A percentile compares a stretch with the other conserved stretches of the same genome.
phyloP scores from a whole-genome alignment of 1,140 invertebrate species.

The Apis laboriosa region DNA sequence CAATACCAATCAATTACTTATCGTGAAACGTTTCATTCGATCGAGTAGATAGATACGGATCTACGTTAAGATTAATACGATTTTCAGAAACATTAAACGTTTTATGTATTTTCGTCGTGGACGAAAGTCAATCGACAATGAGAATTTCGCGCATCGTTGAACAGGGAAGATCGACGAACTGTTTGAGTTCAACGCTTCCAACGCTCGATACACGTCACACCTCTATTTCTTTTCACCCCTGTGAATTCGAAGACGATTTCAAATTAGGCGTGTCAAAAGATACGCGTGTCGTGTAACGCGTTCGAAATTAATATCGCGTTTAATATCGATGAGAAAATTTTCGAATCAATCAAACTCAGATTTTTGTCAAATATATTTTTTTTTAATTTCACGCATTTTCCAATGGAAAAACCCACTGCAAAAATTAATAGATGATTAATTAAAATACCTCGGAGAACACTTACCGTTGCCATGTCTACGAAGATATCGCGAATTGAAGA shows the following conservation, averaged over 20 bases:
- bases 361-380: too few relatives aligned
- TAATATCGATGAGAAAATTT: not conserved
- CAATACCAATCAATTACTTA: not conserved
- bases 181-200: not conserved
- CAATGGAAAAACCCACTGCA: not conserved
- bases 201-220: slow-evolving; percentile 21
- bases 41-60: not conserved
- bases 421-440: not conserved
- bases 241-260: not conserved
- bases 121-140: not conserved
- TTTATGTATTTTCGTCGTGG: not conserved
- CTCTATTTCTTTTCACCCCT: slow-evolving; percentile 20
- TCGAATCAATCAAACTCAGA: too few relatives aligned
- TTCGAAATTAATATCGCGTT: not conserved
- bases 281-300: not conserved
- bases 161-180: not conserved
- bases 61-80: too few relatives aligned
- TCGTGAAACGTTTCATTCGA: not conserved
- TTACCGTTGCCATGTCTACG: slow-evolving; percentile 46
- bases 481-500: not conserved
- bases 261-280: slow-evolving; percentile 5
- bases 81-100: not conserved
- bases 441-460: not conserved
- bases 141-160: not conserved
- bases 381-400: too few relatives aligned